Evolutionary conservation across 2,797 vertebrate species (phyloP), one percentile per base, ranked within the genome.

Genomic region (Schizothorax lantsangensis): DNA sequence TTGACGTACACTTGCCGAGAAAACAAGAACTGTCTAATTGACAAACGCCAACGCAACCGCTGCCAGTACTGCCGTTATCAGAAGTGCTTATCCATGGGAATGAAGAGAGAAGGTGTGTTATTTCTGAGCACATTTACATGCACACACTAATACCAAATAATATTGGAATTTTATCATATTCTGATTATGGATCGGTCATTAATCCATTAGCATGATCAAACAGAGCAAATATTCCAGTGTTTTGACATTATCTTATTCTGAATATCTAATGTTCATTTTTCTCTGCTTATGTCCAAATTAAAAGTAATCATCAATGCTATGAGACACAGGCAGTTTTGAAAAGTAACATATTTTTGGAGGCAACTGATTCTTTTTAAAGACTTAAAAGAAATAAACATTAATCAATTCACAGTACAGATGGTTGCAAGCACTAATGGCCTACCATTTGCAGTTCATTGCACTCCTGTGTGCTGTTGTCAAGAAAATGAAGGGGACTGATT

Each of bases 51-150:
- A 88, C 96, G 98, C 94, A 99, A 99, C 94, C 98, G 98, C 92
- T 99, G 98, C 92, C 98, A 99, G 95, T 99, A 98, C 95, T 99
- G 98, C 91, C 97, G 98, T 88, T 96, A 99, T 90, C 98, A 99
- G 96, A 97, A 95, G 94, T 99, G 98, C 95, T 97, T 99, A 91
- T 96, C 97, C 92, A 98, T 96, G 94, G 98, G 98, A 87, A 99
- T 99, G 98, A 99, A 99, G 94, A 95, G 98, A 93, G 98, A 99
- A 97, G 98, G 97, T 99, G 72, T 9, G 49, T 62, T 30, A 21
- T 7, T 72, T 36, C 23, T 69, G 66, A 69, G 33, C 19, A 69
- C 66, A 69, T 38, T 69, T 38, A 38, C 66, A 69, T 38, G 33
- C 10, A 64, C 57, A 66, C 30, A 0, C 19, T 15, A 30, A 12